These are phyloP conservation scores for Sus cebifrons DNA, from an alignment of 2,797 vertebrate species.

Conservation along the genomic window DNA sequence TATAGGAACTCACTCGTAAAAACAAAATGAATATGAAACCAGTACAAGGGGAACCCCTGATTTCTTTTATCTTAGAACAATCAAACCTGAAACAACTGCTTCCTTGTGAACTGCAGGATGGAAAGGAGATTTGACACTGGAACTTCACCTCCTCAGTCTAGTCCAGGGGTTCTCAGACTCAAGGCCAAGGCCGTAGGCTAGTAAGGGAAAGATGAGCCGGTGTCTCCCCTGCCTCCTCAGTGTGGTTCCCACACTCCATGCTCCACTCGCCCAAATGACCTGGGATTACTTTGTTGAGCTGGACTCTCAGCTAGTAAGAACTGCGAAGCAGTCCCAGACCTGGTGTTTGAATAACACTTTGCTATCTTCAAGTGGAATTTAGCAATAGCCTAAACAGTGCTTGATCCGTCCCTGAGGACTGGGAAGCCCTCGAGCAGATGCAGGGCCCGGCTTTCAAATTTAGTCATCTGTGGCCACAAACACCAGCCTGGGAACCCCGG, in stretches of 20 bases:
- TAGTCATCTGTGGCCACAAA: background rate
- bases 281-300: background rate
- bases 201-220: background rate
- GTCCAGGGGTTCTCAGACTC: background rate
- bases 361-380: background rate
- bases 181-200: background rate
- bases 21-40: background rate
- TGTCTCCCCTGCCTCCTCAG: fast-evolving
- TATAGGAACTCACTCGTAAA: background rate
- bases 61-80: background rate
- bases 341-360: background rate
- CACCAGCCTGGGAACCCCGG: background rate
- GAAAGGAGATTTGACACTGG: background rate
- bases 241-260: fast-evolving
- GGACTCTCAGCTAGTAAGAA: background rate
- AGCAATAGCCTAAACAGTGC: background rate
- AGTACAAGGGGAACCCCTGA: background rate
- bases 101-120: background rate
- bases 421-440: fast-evolving
- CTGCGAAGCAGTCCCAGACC: no score
- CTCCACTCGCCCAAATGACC: background rate
- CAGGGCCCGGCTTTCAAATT: background rate
- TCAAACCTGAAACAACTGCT: background rate
- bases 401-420: background rate
- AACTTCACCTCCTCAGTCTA: background rate